Evolutionary conservation across 1,140 invertebrate genomes (phyloP).

Genomic region (Drosophila truncata): DNA sequence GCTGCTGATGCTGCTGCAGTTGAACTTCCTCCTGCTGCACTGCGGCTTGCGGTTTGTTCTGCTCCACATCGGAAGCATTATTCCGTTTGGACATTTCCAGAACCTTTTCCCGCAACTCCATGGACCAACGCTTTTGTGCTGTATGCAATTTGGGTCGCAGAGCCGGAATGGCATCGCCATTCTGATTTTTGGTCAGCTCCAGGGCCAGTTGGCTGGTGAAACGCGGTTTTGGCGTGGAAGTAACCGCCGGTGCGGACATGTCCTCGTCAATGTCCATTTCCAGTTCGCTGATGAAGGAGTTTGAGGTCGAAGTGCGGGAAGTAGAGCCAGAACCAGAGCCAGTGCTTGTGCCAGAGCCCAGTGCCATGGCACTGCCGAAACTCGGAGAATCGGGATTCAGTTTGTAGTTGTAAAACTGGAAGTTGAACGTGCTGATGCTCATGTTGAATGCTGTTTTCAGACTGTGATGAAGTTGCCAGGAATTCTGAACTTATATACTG

Average conservation of each 20-base stretch:
- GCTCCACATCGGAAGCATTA: constrained; percentile 53
- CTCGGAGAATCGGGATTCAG: constrained; percentile 33
- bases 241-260: constrained; percentile 36
- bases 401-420: constrained; percentile 79
- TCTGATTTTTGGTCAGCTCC: constrained; percentile 25
- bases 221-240: constrained; percentile 63
- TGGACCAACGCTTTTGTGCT: constrained; percentile 69
- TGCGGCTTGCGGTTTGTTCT: constrained; percentile 5
- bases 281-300: constrained; percentile 64
- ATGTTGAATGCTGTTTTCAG: constrained; percentile 39
- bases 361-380: constrained; percentile 10
- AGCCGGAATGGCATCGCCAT: constrained; percentile 8
- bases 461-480: constrained; percentile 26
- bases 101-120: constrained; percentile 73
- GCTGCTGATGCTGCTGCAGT: constrained; percentile 9
- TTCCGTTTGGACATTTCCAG: constrained; percentile 77
- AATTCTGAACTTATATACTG: constrained; percentile 29
- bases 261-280: constrained; percentile 81
- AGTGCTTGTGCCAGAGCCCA: constrained; percentile 16
- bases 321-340: constrained; percentile 7
- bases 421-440: constrained; percentile 79
- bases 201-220: constrained; percentile 55
- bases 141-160: constrained; percentile 69
- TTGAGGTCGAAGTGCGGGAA: constrained; percentile 24
- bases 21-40: constrained; percentile 4